Conservation (phyloP, 2,888 invertebrate species). For the Macrophya annulata region DNA sequence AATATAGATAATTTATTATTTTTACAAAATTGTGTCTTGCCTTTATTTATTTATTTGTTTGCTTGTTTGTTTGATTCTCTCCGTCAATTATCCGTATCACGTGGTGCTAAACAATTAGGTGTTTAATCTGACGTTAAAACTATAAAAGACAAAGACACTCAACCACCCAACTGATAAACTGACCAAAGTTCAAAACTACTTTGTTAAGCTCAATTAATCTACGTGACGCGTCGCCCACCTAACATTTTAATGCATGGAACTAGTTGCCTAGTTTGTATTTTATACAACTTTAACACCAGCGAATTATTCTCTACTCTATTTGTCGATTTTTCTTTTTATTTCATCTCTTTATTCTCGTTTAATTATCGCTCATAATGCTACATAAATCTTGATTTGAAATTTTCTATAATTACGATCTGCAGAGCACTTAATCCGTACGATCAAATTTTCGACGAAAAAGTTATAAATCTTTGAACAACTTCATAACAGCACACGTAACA, state of each 20-base stretch:
- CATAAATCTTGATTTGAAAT: not conserved
- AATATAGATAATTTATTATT: constrained; percentile 78
- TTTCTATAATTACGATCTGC: not conserved
- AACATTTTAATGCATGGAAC: constrained; percentile 54
- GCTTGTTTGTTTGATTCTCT: constrained; percentile 44
- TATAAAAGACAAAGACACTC: constrained; percentile 50
- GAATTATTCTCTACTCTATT: constrained; percentile 9
- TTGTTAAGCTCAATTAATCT: constrained; percentile 18
- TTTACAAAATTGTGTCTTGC: constrained; percentile 72
- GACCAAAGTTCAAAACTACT: constrained; percentile 27
- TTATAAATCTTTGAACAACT: not conserved
- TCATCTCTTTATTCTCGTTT: not conserved
- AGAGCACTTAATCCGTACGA: not conserved
- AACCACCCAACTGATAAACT: constrained; percentile 53
- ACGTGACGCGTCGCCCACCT: constrained; percentile 51
- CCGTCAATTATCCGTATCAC: constrained; percentile 59
- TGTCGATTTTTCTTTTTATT: not conserved
- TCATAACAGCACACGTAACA: constrained; percentile 24
- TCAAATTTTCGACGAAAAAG: not conserved
- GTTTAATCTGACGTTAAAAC: constrained; percentile 39
- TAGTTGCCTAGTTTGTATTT: constrained; percentile 18
- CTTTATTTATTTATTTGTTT: constrained; percentile 65
- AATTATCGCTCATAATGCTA: not conserved
- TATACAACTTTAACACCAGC: not conserved
- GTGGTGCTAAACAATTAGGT: constrained; percentile 61